Evolutionary conservation across 2,113 vertebrate species (phyloP).

Genomic region (Ia io): DNA sequence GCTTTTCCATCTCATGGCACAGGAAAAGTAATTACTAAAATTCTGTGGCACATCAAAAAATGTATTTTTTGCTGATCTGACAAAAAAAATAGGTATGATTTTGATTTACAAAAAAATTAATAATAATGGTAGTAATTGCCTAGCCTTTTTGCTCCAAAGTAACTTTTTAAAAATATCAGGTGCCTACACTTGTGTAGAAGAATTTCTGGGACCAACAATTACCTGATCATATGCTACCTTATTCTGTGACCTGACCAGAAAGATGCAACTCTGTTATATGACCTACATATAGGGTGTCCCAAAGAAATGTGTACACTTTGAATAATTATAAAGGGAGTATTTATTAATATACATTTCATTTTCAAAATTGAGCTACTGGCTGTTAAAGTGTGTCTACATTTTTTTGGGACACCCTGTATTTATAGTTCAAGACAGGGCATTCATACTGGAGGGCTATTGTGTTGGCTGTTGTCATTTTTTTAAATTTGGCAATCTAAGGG

Average conservation of each 20-base stretch:
- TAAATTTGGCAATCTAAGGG: not conserved
- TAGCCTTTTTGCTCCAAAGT: not conserved
- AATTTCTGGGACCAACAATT: not conserved
- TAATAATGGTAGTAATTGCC: not conserved
- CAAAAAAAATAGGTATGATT: not conserved
- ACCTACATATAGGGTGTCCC: not conserved
- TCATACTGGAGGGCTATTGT: not conserved
- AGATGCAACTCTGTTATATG: not conserved
- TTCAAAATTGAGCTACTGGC: too few species aligned
- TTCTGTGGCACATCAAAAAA: not conserved
- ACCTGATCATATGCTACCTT: not conserved
- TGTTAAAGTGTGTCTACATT: too few species aligned
- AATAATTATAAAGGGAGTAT: too few species aligned
- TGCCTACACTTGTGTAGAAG: not conserved
- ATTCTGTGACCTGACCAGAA: not conserved
- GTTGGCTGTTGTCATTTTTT: not conserved
- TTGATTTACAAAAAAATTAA: not conserved
- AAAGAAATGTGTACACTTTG: too few species aligned
- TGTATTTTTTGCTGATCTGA: not conserved
- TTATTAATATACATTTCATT: too few species aligned
- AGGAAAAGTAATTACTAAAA: not conserved
- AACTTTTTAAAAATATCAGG: not conserved
- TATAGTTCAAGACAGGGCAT: not conserved
- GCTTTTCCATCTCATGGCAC: not conserved
- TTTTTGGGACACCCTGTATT: not conserved